Conservation (phyloP, 2,888 invertebrate genomes). For the Encarsia formosa region DNA sequence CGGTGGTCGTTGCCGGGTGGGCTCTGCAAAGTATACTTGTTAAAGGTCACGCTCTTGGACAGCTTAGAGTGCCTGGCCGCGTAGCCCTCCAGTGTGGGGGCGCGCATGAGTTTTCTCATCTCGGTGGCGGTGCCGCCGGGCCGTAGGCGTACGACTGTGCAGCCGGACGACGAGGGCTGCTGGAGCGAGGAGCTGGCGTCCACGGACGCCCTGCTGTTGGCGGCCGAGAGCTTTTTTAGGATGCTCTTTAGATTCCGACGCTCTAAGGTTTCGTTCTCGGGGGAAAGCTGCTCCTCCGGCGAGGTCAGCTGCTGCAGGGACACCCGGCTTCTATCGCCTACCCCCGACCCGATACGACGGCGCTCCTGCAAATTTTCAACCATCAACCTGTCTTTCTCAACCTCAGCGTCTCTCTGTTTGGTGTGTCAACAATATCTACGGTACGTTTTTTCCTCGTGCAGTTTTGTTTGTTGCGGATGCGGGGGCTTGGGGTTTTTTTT, state of each 20-base stretch:
- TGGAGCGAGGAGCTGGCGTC: neutral
- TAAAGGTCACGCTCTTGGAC: slow-evolving; percentile 84
- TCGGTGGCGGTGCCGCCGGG: slow-evolving; percentile 53
- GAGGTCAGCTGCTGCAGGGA: neutral
- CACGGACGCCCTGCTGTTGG: slow-evolving; percentile 52
- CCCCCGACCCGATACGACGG: neutral
- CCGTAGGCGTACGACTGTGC: slow-evolving; percentile 37
- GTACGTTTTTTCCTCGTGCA: too few species aligned
- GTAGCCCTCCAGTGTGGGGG: slow-evolving; percentile 84
- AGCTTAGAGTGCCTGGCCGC: slow-evolving; percentile 84
- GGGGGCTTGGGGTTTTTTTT: too few species aligned
- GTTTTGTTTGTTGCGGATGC: too few species aligned
- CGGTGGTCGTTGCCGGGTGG: slow-evolving; percentile 57
- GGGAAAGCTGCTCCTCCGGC: slow-evolving; percentile 46
- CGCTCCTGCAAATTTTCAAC: slow-evolving; percentile 25
- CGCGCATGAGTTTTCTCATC: slow-evolving; percentile 68
- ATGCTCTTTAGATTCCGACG: slow-evolving; percentile 79
- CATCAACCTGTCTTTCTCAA: too few species aligned
- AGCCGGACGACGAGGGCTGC: slow-evolving; percentile 35
- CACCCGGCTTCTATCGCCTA: too few species aligned
- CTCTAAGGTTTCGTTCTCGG: slow-evolving; percentile 79
- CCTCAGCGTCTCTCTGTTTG: too few species aligned
- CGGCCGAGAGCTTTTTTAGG: slow-evolving; percentile 76
- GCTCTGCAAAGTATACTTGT: slow-evolving; percentile 77
- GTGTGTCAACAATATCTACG: too few species aligned